phyloP scores from a whole-genome alignment of 1,140 invertebrate species.

The Zaprionus kolodkinae region DNA sequence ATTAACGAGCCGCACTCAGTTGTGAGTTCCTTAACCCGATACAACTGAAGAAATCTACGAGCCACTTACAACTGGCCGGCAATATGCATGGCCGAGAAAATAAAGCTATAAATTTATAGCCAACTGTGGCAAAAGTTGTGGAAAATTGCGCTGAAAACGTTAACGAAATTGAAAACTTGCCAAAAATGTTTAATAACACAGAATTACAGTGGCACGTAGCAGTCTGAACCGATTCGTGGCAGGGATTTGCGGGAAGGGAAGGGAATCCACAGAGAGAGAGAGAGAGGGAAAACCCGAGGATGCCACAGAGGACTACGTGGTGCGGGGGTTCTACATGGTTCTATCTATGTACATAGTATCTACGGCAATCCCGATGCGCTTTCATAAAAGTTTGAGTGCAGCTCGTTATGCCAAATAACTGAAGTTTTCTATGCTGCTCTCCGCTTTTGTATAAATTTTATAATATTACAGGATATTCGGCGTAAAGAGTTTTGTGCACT shows the following conservation, averaged over 20 bases:
- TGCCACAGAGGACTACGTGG: neutral
- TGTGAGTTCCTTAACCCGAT: slow-evolving; percentile 59
- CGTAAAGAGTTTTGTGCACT: slow-evolving; percentile 26
- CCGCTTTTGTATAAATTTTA: slow-evolving; percentile 54
- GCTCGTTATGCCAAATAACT: slow-evolving; percentile 71
- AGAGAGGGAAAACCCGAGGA: neutral
- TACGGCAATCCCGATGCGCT: slow-evolving; percentile 44
- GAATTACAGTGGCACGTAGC: slow-evolving; percentile 49
- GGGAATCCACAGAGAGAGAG: neutral
- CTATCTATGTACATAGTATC: neutral
- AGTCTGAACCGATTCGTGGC: neutral
- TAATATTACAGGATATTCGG: slow-evolving; percentile 43
- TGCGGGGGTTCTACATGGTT: neutral
- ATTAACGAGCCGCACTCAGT: slow-evolving; percentile 36
- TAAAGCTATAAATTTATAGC: slow-evolving; percentile 58
- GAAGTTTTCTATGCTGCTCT: slow-evolving; percentile 56
- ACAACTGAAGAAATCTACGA: slow-evolving; percentile 31
- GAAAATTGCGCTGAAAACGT: slow-evolving; percentile 52
- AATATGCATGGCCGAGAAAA: slow-evolving; percentile 33
- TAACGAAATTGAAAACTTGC: slow-evolving; percentile 78
- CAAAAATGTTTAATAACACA: slow-evolving; percentile 77
- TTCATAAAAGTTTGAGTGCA: slow-evolving; percentile 68
- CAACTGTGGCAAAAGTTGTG: slow-evolving; percentile 7
- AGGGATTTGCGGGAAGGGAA: neutral
- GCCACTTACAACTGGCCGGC: slow-evolving; percentile 29